phyloP scores from a whole-genome alignment of 2,113 vertebrate genomes.

The Triplophysa siluroides region DNA sequence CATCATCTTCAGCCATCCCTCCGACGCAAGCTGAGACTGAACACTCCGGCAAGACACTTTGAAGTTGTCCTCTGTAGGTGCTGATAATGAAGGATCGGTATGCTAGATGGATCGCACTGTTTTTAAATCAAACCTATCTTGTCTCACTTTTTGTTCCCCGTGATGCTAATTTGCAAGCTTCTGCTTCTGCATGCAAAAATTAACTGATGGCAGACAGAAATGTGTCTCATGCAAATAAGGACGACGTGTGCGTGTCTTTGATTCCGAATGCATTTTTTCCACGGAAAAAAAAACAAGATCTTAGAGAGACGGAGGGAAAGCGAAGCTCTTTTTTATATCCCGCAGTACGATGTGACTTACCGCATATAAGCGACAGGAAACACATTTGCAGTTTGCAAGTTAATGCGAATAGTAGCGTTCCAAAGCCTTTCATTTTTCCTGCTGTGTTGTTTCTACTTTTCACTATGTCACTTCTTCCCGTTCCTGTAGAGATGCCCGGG shows the following conservation, averaged over 20 bases:
- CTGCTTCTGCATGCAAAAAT: slow-evolving; percentile 23
- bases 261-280: background rate
- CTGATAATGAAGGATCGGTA: slow-evolving; percentile 21
- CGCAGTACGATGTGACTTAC: background rate
- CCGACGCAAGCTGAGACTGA: slow-evolving; percentile 11
- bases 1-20: slow-evolving; percentile 10
- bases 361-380: background rate
- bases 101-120: slow-evolving; percentile 22
- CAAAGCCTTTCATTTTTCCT: background rate
- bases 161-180: slow-evolving; percentile 27
- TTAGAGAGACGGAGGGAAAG: background rate
- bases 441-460: background rate
- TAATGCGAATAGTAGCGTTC: background rate
- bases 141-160: slow-evolving; percentile 13
- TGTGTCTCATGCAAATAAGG: slow-evolving; percentile 21
- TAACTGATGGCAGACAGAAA: slow-evolving; percentile 19
- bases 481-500: slow-evolving; percentile 86
- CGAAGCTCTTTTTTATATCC: background rate
- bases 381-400: background rate
- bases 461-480: background rate
- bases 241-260: background rate
- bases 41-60: background rate
- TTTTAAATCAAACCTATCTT: slow-evolving; percentile 35
- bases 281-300: background rate
- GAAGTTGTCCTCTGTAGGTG: slow-evolving; percentile 9